A percentile compares a stretch with the other conserved stretches of the same genome.
Conservation (phyloP, 2,888 invertebrate species). For the Lottia scabra region DNA sequence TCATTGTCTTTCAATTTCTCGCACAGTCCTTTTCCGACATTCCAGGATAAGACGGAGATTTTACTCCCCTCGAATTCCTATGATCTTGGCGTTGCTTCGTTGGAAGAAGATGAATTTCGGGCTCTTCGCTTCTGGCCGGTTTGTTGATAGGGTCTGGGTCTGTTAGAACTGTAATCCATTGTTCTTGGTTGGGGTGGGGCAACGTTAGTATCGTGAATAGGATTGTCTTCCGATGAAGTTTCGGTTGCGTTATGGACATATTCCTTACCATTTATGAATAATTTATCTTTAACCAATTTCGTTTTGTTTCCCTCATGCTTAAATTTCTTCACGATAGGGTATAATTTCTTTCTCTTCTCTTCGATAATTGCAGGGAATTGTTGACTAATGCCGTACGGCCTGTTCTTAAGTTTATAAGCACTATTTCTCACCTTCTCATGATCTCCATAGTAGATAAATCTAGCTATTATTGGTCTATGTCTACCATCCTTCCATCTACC, state of each 20-base stretch:
- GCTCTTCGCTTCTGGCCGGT: too few species aligned
- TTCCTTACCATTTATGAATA: constrained; percentile 4
- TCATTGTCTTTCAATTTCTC: neutral
- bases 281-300: neutral
- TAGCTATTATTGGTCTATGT: neutral
- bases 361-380: constrained; percentile 10
- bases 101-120: too few species aligned
- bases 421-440: neutral
- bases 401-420: neutral
- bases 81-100: too few species aligned
- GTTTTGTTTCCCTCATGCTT: neutral
- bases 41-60: neutral
- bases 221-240: too few species aligned
- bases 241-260: neutral
- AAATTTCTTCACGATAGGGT: neutral
- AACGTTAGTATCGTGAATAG: too few species aligned
- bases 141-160: too few species aligned
- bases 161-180: too few species aligned
- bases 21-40: neutral
- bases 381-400: neutral
- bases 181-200: too few species aligned
- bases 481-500: neutral
- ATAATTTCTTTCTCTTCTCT: constrained; percentile 2
- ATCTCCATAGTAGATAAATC: neutral
- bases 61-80: neutral